phyloP scores from a whole-genome alignment of 2,888 invertebrate genomes.

The Yponomeuta malinellus region DNA sequence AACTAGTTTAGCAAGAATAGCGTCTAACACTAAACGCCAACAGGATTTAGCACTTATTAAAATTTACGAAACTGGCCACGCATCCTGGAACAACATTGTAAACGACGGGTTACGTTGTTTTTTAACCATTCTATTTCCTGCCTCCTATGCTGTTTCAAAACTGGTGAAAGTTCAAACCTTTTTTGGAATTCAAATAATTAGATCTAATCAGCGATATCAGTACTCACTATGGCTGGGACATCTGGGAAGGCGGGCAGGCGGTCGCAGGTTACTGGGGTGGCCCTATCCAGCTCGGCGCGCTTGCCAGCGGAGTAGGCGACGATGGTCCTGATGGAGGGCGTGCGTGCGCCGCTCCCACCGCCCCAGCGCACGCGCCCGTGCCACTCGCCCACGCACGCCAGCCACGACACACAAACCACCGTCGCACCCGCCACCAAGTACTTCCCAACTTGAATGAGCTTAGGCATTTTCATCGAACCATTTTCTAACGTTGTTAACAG shows the following conservation, averaged over 20 bases:
- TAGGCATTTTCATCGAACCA: constrained; percentile 37
- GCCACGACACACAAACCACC: constrained; percentile 64
- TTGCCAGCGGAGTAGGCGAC: constrained; percentile 77
- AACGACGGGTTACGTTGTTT: background rate
- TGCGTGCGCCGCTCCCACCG: constrained; percentile 10
- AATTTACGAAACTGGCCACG: background rate
- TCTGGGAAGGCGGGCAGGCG: constrained; percentile 52
- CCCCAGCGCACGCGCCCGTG: constrained; percentile 46
- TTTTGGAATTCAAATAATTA: no score
- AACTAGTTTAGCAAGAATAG: background rate
- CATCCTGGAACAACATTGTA: background rate
- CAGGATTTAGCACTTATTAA: background rate
- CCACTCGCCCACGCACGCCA: constrained; percentile 62
- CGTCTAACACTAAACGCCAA: background rate
- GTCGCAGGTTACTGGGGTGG: constrained; percentile 59
- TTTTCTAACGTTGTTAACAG: constrained; percentile 3
- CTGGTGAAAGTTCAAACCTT: no score
- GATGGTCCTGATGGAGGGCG: constrained; percentile 72
- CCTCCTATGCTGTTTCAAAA: no score
- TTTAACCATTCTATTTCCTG: no score
- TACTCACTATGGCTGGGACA: constrained; percentile 52
- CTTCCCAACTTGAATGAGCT: constrained; percentile 53
- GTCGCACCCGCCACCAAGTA: constrained; percentile 57
- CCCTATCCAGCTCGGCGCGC: constrained; percentile 68
- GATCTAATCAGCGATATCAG: background rate